Evolutionary conservation across 2,888 invertebrate species (phyloP).

Genomic region (Ariolimax columbianus): DNA sequence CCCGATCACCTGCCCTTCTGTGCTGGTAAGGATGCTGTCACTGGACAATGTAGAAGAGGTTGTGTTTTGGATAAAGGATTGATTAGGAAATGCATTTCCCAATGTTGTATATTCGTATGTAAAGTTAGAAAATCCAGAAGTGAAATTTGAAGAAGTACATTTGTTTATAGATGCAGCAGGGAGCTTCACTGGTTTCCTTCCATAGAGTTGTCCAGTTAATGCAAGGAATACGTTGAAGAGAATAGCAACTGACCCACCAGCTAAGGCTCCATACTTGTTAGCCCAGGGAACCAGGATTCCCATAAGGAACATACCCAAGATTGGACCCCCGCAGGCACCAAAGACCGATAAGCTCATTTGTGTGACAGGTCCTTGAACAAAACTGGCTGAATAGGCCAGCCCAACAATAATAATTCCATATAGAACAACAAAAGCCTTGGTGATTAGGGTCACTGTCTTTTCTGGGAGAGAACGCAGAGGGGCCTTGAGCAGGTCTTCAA

Average conservation of each 20-base stretch:
- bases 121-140: not conserved
- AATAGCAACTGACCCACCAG: constrained; percentile 29
- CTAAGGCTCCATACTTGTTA: constrained; percentile 53
- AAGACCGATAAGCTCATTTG: constrained; percentile 60
- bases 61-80: not conserved
- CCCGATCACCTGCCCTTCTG: too few relatives aligned
- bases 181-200: too few relatives aligned
- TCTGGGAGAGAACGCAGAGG: constrained; percentile 51
- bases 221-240: constrained; percentile 47
- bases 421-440: too few relatives aligned
- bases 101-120: not conserved
- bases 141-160: not conserved
- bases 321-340: constrained; percentile 62
- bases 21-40: not conserved
- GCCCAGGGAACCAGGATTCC: constrained; percentile 60
- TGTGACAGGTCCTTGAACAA: constrained; percentile 59
- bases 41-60: not conserved
- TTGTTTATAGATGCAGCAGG: too few relatives aligned
- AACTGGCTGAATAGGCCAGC: constrained; percentile 59
- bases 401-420: too few relatives aligned
- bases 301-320: constrained; percentile 62
- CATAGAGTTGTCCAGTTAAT: constrained; percentile 44
- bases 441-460: constrained; percentile 56
- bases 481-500: constrained; percentile 60
- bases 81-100: not conserved